Conservation (phyloP, 2,888 invertebrate species). For the Strigamia transsilvanica region DNA sequence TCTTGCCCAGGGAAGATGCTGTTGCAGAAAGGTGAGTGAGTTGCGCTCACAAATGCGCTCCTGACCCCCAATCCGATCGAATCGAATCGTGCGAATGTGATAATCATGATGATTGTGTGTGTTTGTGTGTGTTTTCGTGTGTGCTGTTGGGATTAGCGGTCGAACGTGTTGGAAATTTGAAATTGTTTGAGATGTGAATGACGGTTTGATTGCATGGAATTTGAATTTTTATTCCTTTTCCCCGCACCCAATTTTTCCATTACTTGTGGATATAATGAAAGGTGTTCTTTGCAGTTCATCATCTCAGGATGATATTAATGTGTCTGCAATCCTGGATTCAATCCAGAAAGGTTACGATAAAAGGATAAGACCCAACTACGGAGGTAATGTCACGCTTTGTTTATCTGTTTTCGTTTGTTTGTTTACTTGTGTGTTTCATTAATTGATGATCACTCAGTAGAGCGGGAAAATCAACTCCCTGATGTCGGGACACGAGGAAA, state of each 20-base stretch:
- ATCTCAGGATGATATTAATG: slow-evolving; percentile 77
- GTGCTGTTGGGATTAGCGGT: not conserved
- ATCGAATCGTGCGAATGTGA: too few relatives aligned
- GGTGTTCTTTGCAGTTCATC: slow-evolving; percentile 20
- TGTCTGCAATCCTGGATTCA: slow-evolving; percentile 93
- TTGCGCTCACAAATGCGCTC: too few relatives aligned
- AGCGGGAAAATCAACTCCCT: too few relatives aligned
- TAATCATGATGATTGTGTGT: too few relatives aligned
- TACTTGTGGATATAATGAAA: slow-evolving; percentile 15
- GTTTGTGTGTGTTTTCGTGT: too few relatives aligned
- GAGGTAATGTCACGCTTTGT: slow-evolving; percentile 77
- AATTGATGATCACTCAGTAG: not conserved
- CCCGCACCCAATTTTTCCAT: not conserved
- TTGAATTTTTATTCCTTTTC: not conserved
- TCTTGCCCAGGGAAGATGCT: slow-evolving; percentile 50
- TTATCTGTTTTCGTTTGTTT: not conserved
- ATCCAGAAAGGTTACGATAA: slow-evolving; percentile 98
- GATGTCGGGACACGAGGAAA: too few relatives aligned
- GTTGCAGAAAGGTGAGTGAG: slow-evolving; percentile 50
- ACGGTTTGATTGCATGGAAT: not conserved
- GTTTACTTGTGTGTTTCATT: not conserved
- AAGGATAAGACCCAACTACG: slow-evolving; percentile 99
- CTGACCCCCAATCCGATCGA: too few relatives aligned
- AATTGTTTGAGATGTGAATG: not conserved
- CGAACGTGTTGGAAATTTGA: not conserved